Evolutionary conservation across 23 tunicate species (phyloP), one percentile per base, ranked within the genome.

Genomic region (Ascidia mentula): DNA sequence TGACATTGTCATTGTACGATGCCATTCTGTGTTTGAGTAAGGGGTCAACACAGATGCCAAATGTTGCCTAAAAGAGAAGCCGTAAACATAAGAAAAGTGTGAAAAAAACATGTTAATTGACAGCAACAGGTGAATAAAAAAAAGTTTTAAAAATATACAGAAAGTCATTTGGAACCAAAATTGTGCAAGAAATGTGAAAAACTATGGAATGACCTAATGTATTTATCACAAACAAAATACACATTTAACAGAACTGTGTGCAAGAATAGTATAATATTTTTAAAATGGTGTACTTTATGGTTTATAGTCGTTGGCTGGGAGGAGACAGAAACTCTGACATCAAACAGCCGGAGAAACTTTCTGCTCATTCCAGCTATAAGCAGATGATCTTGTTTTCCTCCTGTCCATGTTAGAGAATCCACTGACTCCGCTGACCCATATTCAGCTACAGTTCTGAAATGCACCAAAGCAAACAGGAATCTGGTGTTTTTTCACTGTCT

Each of bases 21-120:
- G 97, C 97, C 40, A 91, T 33, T 24, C 87, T 69, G 22, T 42
- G 82, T n/a, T 86, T 88, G n/a, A 34, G 22, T 37, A 39, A 72
- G 13, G 97, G 91, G 69, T 91, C 91, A 40, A 74, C 69, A 59
- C 97, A 86, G 22, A 91, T 53, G 0, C 97, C 97, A 82, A 28
- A 86, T 7, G 90, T 86, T 28, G 85, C 73, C 90, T 86, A 46
- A 1, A 85, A 70, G 53, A 72, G 38, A 38, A 34, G 7, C n/a
- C n/a, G n/a, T n/a, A n/a, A n/a, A n/a, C n/a, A n/a, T n/a, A n/a
- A n/a, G n/a, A n/a, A n/a, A n/a, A n/a, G n/a, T n/a, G n/a, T n/a
- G n/a, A n/a, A n/a, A n/a, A n/a, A n/a, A n/a, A n/a, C n/a, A n/a
- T n/a, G n/a, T n/a, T n/a, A n/a, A n/a, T n/a, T n/a, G n/a, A n/a